Evolutionary conservation across 2,113 vertebrate genomes (phyloP), one percentile per base, ranked within the genome.

Genomic region (Eretmochelys imbricata): DNA sequence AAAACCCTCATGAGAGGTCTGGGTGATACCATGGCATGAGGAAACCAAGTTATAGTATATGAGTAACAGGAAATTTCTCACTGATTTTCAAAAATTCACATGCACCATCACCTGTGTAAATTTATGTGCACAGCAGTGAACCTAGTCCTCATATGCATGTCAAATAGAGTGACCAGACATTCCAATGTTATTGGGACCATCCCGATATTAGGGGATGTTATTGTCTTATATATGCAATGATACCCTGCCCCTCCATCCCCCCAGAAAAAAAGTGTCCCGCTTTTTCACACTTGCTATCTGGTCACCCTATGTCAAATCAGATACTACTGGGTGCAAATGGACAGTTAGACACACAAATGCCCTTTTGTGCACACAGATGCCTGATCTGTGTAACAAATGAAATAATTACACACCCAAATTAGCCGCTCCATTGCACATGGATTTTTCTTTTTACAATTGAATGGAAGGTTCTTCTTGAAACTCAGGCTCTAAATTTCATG

Each of bases 301-400:
- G 54, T 55, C 22, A 55, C 27, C 57, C 27, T 62, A 31, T 29
- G 57, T 62, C 29, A 92, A 54, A 31, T 92, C 35, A 46, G 16
- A 55, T 31, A 0, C 8, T 86, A 92, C 19, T 1, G 78, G 92
- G 88, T 95, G 65, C 79, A 95, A 96, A 94, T 83, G 89, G 27
- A 51, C 53, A 96, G 82, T 80, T 31, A 79, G 42, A 72, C n/a
- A 89, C 59, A 17, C 69, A 94, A 95, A 93, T 87, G 54, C 54
- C 91, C 91, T 96, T 97, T 86, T 72, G 54, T 59, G 75, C 1
- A 2, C 59, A n/a, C 20, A 91, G 51, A 59, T 93, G n/a, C 84
- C 50, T 72, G 93, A 94, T 93, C 96, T 95, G 76, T 91, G 93
- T 90, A 94, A 90, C 76, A 90, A 97, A 93, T 20, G 86, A 78